Conservation (phyloP, 2,888 invertebrate genomes). For the Ctenicera cuprea region DNA sequence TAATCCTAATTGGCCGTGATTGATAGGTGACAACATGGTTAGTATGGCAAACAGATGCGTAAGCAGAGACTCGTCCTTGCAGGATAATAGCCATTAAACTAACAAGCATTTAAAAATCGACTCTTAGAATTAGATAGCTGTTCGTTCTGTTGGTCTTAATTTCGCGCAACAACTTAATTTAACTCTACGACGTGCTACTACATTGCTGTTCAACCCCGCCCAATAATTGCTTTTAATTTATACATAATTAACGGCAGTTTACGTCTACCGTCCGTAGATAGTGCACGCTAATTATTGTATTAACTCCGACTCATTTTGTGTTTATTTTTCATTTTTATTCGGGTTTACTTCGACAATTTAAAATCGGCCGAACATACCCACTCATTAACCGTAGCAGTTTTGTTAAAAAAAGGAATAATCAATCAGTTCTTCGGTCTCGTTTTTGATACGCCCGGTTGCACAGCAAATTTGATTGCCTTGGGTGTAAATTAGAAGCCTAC, state of each 20-base stretch:
- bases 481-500: background rate
- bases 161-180: conserved; percentile 32
- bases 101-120: background rate
- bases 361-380: conserved; percentile 21
- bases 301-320: conserved; percentile 27
- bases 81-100: conserved; percentile 20
- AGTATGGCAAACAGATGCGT: conserved; percentile 1
- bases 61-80: conserved; percentile 8
- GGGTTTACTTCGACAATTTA: conserved; percentile 12
- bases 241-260: conserved; percentile 48
- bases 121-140: background rate
- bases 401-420: conserved; percentile 12
- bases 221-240: conserved; percentile 51
- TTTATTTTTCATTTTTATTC: conserved; percentile 20
- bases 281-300: conserved; percentile 42
- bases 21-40: conserved; percentile 45
- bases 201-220: conserved; percentile 46
- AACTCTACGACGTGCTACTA: conserved; percentile 42
- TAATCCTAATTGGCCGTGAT: conserved; percentile 48
- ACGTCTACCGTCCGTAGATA: conserved; percentile 32
- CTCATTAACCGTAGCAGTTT: conserved; percentile 6
- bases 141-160: conserved; percentile 17
- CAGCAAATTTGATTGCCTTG: conserved; percentile 8
- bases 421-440: conserved; percentile 12
- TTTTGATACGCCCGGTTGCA: conserved; percentile 13